A percentile compares a stretch with the other conserved stretches of the same genome.
phyloP scores from a whole-genome alignment of 2,888 invertebrate genomes.

The Cyaniris semiargus region DNA sequence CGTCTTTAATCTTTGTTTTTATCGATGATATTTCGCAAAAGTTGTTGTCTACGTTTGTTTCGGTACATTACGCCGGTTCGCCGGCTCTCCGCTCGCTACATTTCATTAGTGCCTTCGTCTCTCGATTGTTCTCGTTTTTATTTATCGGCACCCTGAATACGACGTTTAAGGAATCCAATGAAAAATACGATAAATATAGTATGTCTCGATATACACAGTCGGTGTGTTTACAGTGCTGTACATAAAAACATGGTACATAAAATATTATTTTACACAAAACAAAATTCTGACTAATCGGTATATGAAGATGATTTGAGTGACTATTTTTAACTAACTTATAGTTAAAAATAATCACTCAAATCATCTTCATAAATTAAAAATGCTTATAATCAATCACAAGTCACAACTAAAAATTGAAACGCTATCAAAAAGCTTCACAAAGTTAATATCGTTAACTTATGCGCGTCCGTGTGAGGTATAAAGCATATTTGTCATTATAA shows the following conservation, averaged over 20 bases:
- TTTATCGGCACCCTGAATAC: slow-evolving; percentile 50
- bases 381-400: neutral
- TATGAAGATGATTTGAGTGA: too few relatives aligned
- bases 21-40: slow-evolving; percentile 55
- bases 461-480: slow-evolving; percentile 5
- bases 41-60: slow-evolving; percentile 62
- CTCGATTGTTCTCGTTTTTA: slow-evolving; percentile 61
- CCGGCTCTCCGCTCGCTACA: slow-evolving; percentile 60
- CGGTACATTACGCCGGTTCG: slow-evolving; percentile 64
- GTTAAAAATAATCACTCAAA: neutral
- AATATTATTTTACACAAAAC: neutral
- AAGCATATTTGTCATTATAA: slow-evolving; percentile 33
- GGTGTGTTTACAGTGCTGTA: neutral
- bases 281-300: neutral
- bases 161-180: neutral
- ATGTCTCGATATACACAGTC: neutral
- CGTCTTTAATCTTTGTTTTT: slow-evolving; percentile 46
- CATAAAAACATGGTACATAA: too few relatives aligned
- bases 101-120: slow-evolving; percentile 68
- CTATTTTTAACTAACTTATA: too few relatives aligned
- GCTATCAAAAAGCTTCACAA: neutral
- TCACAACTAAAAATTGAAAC: neutral
- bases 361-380: too few relatives aligned
- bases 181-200: slow-evolving; percentile 1
- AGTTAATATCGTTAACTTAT: slow-evolving; percentile 15